Evolutionary conservation across 1,140 invertebrate genomes (phyloP).

Genomic region (Delia radicum): DNA sequence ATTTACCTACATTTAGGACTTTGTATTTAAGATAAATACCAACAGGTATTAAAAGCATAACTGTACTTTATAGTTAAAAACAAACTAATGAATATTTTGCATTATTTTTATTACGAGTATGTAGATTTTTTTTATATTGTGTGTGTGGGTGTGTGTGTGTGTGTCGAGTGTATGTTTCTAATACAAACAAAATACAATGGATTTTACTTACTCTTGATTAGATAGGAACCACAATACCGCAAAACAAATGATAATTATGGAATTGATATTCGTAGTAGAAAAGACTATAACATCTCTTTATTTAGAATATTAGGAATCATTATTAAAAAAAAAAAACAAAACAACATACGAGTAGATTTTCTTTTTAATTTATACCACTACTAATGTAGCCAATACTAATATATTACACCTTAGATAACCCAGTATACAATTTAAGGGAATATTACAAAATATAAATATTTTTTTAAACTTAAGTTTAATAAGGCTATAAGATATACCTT

Average conservation of each 20-base stretch:
- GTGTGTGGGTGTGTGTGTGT: not conserved
- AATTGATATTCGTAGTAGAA: too few species aligned
- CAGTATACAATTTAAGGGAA: too few species aligned
- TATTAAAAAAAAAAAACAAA: not conserved
- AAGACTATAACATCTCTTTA: too few species aligned
- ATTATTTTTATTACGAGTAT: not conserved
- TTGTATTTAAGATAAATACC: conserved; percentile 2
- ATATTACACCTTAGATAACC: too few species aligned
- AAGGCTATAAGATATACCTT: too few species aligned
- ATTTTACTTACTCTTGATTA: conserved; percentile 2
- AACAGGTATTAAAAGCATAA: not conserved
- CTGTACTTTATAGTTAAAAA: not conserved
- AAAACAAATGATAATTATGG: too few species aligned
- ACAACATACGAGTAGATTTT: not conserved
- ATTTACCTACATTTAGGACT: not conserved
- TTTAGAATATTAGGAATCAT: too few species aligned
- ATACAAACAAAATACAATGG: not conserved
- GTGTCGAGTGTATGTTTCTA: too few species aligned
- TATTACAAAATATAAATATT: too few species aligned
- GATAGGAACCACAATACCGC: not conserved
- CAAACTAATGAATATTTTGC: not conserved
- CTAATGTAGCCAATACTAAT: too few species aligned
- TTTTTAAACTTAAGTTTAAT: too few species aligned
- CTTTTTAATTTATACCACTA: not conserved
- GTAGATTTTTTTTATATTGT: not conserved